A percentile compares a stretch with the other conserved stretches of the same genome.
These are phyloP conservation scores for Bradypodion ventrale DNA, from an alignment of 2,797 vertebrate genomes.

Conservation along the genomic window DNA sequence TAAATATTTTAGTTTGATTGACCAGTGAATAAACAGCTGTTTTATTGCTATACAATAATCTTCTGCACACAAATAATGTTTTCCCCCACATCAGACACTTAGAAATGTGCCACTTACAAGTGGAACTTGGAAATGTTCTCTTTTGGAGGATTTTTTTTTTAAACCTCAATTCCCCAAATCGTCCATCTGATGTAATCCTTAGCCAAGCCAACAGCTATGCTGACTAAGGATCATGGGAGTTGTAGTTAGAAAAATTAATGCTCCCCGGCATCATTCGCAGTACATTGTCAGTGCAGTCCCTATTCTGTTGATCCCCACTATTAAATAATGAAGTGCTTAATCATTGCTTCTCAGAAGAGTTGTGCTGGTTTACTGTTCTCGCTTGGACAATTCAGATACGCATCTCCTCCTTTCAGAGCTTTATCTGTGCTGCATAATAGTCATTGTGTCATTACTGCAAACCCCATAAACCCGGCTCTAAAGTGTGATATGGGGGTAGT, in stretches of 20 bases:
- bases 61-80: too few relatives aligned
- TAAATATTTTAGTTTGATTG: too few relatives aligned
- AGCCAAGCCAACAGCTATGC: background rate
- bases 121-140: too few relatives aligned
- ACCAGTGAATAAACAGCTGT: too few relatives aligned
- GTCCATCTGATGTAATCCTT: background rate
- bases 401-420: slow-evolving; percentile 28
- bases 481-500: slow-evolving; percentile 35
- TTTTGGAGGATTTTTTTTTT: too few relatives aligned
- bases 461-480: slow-evolving; percentile 40
- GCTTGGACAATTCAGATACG: slow-evolving; percentile 33
- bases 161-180: background rate
- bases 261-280: background rate
- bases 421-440: slow-evolving; percentile 47
- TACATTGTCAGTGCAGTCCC: background rate
- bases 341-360: slow-evolving; percentile 8
- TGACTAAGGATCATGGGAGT: background rate
- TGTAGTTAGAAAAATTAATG: too few relatives aligned
- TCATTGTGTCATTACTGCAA: slow-evolving; percentile 35
- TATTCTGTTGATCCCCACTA: background rate
- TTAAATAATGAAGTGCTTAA: slow-evolving; percentile 21
- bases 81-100: too few relatives aligned
- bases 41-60: too few relatives aligned
- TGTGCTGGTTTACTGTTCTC: slow-evolving; percentile 34
- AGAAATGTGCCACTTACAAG: too few relatives aligned